Evolutionary conservation across 2,113 vertebrate genomes (phyloP).

Genomic region (Maccullochella peelii): DNA sequence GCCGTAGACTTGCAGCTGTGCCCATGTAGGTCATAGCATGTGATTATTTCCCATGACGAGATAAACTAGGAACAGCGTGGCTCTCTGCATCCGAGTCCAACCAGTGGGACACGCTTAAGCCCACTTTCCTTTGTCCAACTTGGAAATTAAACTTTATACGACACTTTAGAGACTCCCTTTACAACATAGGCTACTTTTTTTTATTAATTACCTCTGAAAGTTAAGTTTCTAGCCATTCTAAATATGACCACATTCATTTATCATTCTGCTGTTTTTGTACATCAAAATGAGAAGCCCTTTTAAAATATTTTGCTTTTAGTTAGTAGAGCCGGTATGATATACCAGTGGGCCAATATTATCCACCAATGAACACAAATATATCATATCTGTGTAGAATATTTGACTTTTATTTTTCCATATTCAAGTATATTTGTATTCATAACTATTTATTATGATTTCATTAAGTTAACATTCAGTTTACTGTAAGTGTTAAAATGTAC

Average conservation of each 20-base stretch:
- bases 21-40: conserved; percentile 43
- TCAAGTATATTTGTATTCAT: background rate
- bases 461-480: background rate
- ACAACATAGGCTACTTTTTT: conserved; percentile 63
- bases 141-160: conserved; percentile 71
- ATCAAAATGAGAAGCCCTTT: conserved; percentile 31
- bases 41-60: conserved; percentile 69
- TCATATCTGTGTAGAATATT: background rate
- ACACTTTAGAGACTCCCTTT: conserved; percentile 76
- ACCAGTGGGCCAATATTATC: background rate
- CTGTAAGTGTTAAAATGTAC: background rate
- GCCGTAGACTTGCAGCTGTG: conserved; percentile 28
- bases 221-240: conserved; percentile 68
- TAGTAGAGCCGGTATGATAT: background rate
- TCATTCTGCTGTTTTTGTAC: conserved; percentile 51
- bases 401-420: background rate
- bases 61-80: conserved; percentile 63
- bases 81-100: conserved; percentile 56
- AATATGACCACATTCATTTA: conserved; percentile 71
- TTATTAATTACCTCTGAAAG: conserved; percentile 79
- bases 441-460: background rate
- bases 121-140: conserved; percentile 78
- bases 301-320: background rate
- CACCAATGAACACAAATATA: background rate
- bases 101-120: conserved; percentile 65